Conservation (phyloP, 2,113 vertebrate genomes). For the Poeciliopsis prolifica region DNA sequence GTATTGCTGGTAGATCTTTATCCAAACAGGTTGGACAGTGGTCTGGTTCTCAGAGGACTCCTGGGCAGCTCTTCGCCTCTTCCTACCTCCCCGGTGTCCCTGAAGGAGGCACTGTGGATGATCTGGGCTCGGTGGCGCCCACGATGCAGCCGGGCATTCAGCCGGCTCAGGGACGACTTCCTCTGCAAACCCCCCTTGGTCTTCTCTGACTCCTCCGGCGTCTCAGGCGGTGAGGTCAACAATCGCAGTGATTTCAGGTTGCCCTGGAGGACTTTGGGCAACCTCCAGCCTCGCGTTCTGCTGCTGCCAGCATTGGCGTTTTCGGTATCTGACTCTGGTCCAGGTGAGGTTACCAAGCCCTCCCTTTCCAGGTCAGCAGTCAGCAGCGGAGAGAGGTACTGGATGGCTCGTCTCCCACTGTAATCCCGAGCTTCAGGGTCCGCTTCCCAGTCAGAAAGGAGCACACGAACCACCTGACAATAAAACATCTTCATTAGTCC, state of each 20-base stretch:
- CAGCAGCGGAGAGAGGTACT: slow-evolving; percentile 83
- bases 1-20: slow-evolving; percentile 65
- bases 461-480: slow-evolving; percentile 85
- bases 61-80: slow-evolving; percentile 80
- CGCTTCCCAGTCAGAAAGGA: slow-evolving; percentile 92
- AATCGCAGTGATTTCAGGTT: slow-evolving; percentile 86
- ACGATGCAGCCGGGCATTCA: slow-evolving; percentile 88
- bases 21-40: slow-evolving; percentile 93
- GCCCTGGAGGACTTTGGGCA: slow-evolving; percentile 86
- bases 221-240: slow-evolving; percentile 74
- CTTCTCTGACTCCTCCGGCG: slow-evolving; percentile 69
- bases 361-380: slow-evolving; percentile 82
- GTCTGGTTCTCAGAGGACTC: slow-evolving; percentile 86
- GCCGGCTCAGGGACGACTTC: slow-evolving; percentile 84
- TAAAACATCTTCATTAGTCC: background rate
- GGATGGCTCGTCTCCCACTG: slow-evolving; percentile 90
- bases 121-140: slow-evolving; percentile 92
- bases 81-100: slow-evolving; percentile 83
- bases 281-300: slow-evolving; percentile 81
- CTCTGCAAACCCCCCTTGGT: slow-evolving; percentile 81
- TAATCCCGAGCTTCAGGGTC: slow-evolving; percentile 92
- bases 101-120: slow-evolving; percentile 90
- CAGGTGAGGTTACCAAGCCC: slow-evolving; percentile 77
- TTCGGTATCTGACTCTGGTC: slow-evolving; percentile 71
- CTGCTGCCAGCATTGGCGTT: slow-evolving; percentile 45